Percentiles rank a stretch among this genome's conserved stretches.
phyloP scores from a whole-genome alignment of 2,888 invertebrate species.

The Diogma glabrata region DNA sequence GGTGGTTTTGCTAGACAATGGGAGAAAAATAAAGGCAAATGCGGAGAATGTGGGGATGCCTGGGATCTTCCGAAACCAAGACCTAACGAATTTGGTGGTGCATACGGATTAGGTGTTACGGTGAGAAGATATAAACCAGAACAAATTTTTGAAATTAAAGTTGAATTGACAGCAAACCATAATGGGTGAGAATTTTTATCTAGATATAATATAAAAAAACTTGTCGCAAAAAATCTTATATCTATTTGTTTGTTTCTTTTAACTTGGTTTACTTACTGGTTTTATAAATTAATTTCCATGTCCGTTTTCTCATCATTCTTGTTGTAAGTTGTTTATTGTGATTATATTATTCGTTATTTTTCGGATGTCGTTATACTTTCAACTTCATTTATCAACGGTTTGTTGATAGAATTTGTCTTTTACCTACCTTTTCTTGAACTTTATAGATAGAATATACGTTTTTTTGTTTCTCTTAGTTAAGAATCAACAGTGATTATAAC shows the following conservation, averaged over 20 bases:
- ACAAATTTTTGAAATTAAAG: constrained; percentile 54
- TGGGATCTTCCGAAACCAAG: constrained; percentile 63
- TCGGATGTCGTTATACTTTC: no score
- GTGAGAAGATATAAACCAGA: constrained; percentile 65
- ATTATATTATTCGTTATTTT: no score
- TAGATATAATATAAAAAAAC: no score
- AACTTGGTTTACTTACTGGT: not conserved
- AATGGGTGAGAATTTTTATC: constrained; percentile 45
- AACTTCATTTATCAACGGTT: no score
- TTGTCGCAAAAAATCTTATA: not conserved
- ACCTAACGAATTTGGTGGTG: constrained; percentile 71
- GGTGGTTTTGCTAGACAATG: constrained; percentile 79
- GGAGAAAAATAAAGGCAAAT: constrained; percentile 69
- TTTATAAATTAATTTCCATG: no score
- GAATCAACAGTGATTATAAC: no score
- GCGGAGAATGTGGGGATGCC: constrained; percentile 78
- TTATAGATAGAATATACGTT: no score
- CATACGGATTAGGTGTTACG: constrained; percentile 69
- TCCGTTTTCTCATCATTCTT: no score
- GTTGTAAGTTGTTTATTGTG: not conserved
- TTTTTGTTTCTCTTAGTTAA: no score
- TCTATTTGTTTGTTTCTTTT: not conserved
- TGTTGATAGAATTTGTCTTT: no score
- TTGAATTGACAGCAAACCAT: constrained; percentile 82
- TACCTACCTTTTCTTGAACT: no score